Base-by-base conservation (phyloP, 2,888 invertebrate genomes). In the Fissipunctia ypsillon region DNA sequence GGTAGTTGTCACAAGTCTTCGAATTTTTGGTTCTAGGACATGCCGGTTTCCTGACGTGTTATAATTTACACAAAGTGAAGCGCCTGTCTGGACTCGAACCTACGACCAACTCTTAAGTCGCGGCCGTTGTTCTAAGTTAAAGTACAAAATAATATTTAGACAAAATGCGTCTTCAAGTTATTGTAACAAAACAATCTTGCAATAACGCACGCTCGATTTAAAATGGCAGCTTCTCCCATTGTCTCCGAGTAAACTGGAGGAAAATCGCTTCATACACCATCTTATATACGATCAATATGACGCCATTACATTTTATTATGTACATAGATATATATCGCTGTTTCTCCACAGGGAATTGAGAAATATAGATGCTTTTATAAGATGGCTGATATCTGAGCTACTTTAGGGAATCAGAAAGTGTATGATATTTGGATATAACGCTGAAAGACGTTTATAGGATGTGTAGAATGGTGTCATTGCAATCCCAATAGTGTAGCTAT, bases 281-380 rank as follows among this genome's bases (percentile, higher is more conserved):
- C 66, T 69, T 76, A 76, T 78, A 71, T 61, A 71, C 78, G 74
- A 82, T 78, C 82, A 78, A 81, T 73, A 78, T 67, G 31, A 68
- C 50, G 60, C 82, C 74, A 69, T 82, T 71, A 74, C 50, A 82
- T 81, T 81, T 78, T 81, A 81, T 82, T 81, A 82, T 82, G 61
- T 82, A 78, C 74, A 82, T 71, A 78, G 56, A 73, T 77, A 77
- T 56, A 52, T 52, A 77, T 81, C 81, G 71, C 54, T 69, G 65
- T 43, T 50, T n/a, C 41, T 78, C 85, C 73, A 45, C 0, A 7
- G 85, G 73, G 85, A 79, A 59, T 66, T 41, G 64, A 73, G 73
- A 81, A 72, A 83, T 83, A 81, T 73, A 78, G 78, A 82, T 74
- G 77, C 81, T 77, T 83, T 81, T 81, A 78, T 69, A 66, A 83